A percentile compares a stretch with the other conserved stretches of the same genome.
phyloP scores from a whole-genome alignment of 2,888 invertebrate genomes.

The Agapostemon virescens region DNA sequence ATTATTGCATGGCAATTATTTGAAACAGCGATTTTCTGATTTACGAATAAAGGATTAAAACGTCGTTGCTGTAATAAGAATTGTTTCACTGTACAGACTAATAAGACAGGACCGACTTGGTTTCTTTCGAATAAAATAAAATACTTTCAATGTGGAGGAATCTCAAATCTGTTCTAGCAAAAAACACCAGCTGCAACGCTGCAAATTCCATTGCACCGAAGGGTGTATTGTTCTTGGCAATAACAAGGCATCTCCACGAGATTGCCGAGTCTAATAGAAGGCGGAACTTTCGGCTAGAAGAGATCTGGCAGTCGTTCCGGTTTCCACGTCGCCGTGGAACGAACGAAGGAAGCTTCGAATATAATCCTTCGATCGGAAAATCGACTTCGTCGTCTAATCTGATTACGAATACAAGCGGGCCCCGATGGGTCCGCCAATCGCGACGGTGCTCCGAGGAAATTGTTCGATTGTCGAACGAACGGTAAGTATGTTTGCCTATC shows the following conservation, averaged over 20 bases:
- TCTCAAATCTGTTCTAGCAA: background rate
- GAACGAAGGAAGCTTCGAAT: background rate
- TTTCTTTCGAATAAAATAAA: background rate
- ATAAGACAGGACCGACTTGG: background rate
- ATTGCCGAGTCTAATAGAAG: background rate
- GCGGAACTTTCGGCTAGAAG: background rate
- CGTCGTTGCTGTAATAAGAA: too few relatives aligned
- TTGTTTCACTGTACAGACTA: background rate
- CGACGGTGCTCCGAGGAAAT: slow-evolving; percentile 33
- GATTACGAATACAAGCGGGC: slow-evolving; percentile 41
- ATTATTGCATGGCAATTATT: background rate
- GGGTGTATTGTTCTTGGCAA: background rate
- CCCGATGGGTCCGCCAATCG: slow-evolving; percentile 13
- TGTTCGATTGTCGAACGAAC: slow-evolving; percentile 43
- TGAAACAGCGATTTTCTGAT: background rate
- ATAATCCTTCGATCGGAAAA: slow-evolving; percentile 22
- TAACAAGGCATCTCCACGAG: background rate
- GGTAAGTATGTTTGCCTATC: slow-evolving; percentile 44
- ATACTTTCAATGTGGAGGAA: background rate
- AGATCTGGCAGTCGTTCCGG: background rate
- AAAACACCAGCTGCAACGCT: background rate
- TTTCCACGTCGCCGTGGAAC: background rate
- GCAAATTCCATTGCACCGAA: background rate
- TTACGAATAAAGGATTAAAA: background rate
- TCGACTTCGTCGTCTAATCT: slow-evolving; percentile 15